Conservation (phyloP, 2,888 invertebrate genomes). For the Heliconius sara region DNA sequence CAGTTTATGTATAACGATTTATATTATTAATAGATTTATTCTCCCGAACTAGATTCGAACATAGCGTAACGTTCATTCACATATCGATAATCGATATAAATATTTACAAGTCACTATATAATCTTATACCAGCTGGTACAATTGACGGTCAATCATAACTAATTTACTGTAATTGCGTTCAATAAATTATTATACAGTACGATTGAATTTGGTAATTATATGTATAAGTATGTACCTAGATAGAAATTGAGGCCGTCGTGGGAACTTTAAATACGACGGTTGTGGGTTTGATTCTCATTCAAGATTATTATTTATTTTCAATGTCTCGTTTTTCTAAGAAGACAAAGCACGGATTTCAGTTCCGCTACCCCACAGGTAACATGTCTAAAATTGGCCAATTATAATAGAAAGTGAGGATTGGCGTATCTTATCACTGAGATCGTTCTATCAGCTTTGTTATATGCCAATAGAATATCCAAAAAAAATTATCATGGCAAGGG, state of each 20-base stretch:
- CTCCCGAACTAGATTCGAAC: neutral
- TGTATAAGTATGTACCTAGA: neutral
- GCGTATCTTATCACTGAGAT: neutral
- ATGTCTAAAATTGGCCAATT: neutral
- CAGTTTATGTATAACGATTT: no score
- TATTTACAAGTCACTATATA: constrained; percentile 9
- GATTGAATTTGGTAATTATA: constrained; percentile 24
- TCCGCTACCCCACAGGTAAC: neutral
- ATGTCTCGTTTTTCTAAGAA: neutral
- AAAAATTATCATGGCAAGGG: no score
- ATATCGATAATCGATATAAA: constrained; percentile 24
- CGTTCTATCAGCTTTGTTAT: neutral
- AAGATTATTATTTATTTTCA: neutral
- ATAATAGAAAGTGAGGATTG: neutral
- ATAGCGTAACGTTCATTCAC: neutral
- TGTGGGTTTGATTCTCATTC: neutral
- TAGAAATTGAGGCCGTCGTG: neutral
- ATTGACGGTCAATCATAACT: constrained; percentile 34
- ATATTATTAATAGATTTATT: no score
- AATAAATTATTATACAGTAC: constrained; percentile 30
- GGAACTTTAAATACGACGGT: neutral
- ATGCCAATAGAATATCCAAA: no score
- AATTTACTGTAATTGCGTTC: constrained; percentile 35
- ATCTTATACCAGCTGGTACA: constrained; percentile 30
- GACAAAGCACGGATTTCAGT: neutral